Evolutionary conservation across 2,797 vertebrate species (phyloP).

Genomic region (Botia almorhae): DNA sequence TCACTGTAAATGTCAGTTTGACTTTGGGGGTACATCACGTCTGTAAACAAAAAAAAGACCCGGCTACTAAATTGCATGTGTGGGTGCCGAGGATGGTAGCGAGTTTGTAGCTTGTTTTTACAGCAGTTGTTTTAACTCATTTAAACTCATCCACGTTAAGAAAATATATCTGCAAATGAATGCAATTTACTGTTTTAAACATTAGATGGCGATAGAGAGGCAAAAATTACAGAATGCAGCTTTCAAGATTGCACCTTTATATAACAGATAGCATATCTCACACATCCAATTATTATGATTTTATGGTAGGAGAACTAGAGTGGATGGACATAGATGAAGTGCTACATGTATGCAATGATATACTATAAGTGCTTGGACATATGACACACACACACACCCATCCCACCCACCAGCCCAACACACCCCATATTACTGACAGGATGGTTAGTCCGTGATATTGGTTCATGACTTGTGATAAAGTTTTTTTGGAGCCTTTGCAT

Average conservation of each 20-base stretch:
- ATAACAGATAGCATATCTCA: not conserved
- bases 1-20: no score
- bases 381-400: conserved; percentile 41
- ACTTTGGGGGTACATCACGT: no score
- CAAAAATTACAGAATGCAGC: no score
- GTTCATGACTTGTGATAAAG: conserved; percentile 26
- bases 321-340: conserved; percentile 69
- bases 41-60: no score
- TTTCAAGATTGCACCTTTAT: conserved; percentile 15
- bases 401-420: conserved; percentile 5
- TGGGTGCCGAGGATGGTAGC: no score
- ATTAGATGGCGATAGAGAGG: no score
- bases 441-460: conserved; percentile 53
- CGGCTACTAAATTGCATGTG: no score
- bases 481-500: conserved; percentile 47
- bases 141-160: no score
- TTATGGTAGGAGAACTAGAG: conserved; percentile 44
- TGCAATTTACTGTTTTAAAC: no score
- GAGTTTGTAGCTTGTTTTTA: no score
- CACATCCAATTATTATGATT: conserved; percentile 23
- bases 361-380: conserved; percentile 78
- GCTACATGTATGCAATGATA: conserved; percentile 76
- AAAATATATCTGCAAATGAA: no score
- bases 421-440: conserved; percentile 43
- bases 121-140: no score